Conservation (phyloP, 2,888 invertebrate species). For the Cataglyphis rosenhaueri region DNA sequence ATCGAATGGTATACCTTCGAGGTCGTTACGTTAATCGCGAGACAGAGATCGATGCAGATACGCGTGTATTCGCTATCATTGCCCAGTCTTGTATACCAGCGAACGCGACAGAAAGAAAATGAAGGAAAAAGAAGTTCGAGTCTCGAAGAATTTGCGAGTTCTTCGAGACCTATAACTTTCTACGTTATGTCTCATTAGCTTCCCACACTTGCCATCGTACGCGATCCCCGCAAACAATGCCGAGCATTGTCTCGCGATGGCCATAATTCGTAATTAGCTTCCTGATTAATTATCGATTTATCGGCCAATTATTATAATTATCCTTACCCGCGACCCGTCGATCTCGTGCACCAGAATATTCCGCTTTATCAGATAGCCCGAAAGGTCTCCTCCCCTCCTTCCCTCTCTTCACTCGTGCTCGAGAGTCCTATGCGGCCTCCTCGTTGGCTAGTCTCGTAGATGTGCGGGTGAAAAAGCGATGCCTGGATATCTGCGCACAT, state of each 20-base stretch:
- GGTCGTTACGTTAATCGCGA: constrained; percentile 72
- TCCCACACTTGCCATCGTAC: constrained; percentile 80
- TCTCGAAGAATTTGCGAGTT: constrained; percentile 55
- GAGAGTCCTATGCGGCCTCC: constrained; percentile 2
- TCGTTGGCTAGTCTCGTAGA: constrained; percentile 25
- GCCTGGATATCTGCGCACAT: neutral
- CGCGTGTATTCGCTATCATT: constrained; percentile 62
- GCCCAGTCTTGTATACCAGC: constrained; percentile 31
- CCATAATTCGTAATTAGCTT: constrained; percentile 83
- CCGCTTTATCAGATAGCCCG: constrained; percentile 65
- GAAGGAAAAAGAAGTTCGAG: constrained; percentile 54
- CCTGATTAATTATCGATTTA: constrained; percentile 84
- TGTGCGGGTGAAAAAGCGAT: neutral
- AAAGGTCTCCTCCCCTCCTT: constrained; percentile 57
- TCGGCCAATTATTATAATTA: constrained; percentile 83
- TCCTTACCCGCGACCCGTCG: constrained; percentile 51
- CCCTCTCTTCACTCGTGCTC: constrained; percentile 42
- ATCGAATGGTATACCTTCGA: constrained; percentile 66
- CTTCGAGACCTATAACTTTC: constrained; percentile 76
- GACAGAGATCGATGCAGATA: constrained; percentile 70
- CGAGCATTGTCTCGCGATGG: constrained; percentile 78
- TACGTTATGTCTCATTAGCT: constrained; percentile 79
- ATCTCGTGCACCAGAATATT: constrained; percentile 65
- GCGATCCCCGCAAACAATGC: constrained; percentile 76
- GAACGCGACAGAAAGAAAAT: constrained; percentile 50